Evolutionary conservation across 2,888 invertebrate genomes (phyloP).

Genomic region (Amorpha juglandis): DNA sequence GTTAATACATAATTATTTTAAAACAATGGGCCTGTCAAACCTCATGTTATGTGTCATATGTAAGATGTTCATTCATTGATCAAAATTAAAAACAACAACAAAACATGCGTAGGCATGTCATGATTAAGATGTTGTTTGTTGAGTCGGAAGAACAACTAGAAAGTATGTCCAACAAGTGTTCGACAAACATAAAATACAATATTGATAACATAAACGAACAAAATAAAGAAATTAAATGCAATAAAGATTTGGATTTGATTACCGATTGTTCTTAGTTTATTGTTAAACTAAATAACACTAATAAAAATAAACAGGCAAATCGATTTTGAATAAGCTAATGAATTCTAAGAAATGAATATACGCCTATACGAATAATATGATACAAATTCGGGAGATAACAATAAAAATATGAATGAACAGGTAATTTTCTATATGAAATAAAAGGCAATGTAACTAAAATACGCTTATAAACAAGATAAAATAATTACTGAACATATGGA

Average conservation of each 20-base stretch:
- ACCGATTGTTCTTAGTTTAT: background rate
- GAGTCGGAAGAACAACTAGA: background rate
- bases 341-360: background rate
- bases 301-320: background rate
- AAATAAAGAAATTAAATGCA: too few species aligned
- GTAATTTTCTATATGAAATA: background rate
- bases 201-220: too few species aligned
- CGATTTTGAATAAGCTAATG: background rate
- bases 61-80: conserved; percentile 6
- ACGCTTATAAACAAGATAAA: background rate
- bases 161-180: background rate
- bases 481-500: background rate
- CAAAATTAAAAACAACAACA: background rate
- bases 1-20: background rate
- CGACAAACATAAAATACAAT: too few species aligned
- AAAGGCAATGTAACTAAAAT: conserved; percentile 7
- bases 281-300: background rate
- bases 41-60: conserved; percentile 6
- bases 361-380: too few species aligned
- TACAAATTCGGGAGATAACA: background rate
- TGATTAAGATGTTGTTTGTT: background rate
- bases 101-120: background rate
- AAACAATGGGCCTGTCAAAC: conserved; percentile 18
- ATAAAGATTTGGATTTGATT: too few species aligned
- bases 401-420: background rate